Evolutionary conservation across 2,888 invertebrate species (phyloP), one percentile per base, ranked within the genome.

Genomic region (Drepana falcataria): DNA sequence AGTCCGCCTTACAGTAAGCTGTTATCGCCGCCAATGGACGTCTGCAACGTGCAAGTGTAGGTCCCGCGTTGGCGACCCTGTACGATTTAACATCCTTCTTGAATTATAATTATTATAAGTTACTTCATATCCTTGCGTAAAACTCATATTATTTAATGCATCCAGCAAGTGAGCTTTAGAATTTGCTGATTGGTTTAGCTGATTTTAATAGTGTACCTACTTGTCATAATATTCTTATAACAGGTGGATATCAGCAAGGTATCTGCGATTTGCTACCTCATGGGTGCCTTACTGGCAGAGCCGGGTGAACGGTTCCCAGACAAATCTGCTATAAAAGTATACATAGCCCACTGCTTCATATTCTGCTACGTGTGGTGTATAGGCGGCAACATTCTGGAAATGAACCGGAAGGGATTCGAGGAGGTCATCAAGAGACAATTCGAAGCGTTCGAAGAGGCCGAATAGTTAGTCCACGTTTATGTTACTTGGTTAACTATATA

Each of bases 221-320:
- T 21, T 21, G 21, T 21, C 21, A 21, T 21, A 37, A 53, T 51
- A 51, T 53, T 6, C 7, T 44, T 55, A 37, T 52, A 35, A 41
- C 69, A 96, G 95, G 96, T 97, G 37, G 95, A 96, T 55, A 94
- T 97, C 53, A 95, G 96, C 64, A 98, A 98, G 85, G 94, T 95
- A 0, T 90, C 92, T 2, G 94, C 96, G 71, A 83, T 96, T 52
- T 97, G 97, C 68, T 93, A 92, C 52, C 85, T 98, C 2, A 77
- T 97, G 63, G 93, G 95, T 53, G 94, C 95, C 1, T 85, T 96
- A 56, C 78, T 97, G 3, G 84, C 91, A 35, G 93, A 93, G 60
- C 93, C 94, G 0, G 93, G 93, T 0, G 91, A 93, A 0, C 84
- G 93, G 4, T 91, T 93, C 65, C 80, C 90, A 0, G 95, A 95